These are phyloP conservation scores for Morinoia aosen DNA, from an alignment of 2,888 invertebrate genomes.

Conservation along the genomic window DNA sequence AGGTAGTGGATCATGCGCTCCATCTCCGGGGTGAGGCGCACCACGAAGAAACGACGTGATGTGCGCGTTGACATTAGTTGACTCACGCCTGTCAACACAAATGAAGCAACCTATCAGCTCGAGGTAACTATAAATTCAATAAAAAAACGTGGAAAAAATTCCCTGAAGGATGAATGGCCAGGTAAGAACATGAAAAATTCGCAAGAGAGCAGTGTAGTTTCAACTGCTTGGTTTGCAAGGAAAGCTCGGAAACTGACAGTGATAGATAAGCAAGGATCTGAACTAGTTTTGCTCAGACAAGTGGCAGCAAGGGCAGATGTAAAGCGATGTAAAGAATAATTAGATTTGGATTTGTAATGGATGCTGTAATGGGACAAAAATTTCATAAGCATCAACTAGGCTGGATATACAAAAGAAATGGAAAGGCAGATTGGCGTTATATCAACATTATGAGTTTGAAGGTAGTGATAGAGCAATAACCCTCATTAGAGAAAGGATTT, in stretches of 20 bases:
- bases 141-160: not conserved
- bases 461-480: too few relatives aligned
- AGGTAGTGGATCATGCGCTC: conserved; percentile 90
- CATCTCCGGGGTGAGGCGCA: conserved; percentile 91
- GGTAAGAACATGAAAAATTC: not conserved
- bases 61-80: conserved; percentile 87
- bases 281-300: not conserved
- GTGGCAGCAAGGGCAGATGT: not conserved
- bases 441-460: too few relatives aligned
- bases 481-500: too few relatives aligned
- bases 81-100: conserved; percentile 74
- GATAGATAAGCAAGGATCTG: not conserved
- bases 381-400: too few relatives aligned
- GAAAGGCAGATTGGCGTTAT: too few relatives aligned
- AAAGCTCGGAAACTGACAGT: not conserved
- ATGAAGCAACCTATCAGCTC: not conserved
- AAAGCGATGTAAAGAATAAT: too few relatives aligned
- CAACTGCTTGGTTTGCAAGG: not conserved
- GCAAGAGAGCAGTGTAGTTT: not conserved
- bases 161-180: not conserved
- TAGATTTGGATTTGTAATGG: too few relatives aligned
- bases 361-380: too few relatives aligned
- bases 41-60: conserved; percentile 87
- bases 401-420: too few relatives aligned
- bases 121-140: not conserved